Evolutionary conservation across 2,888 invertebrate genomes (phyloP).

Genomic region (Pristionchus fissidentatus): DNA sequence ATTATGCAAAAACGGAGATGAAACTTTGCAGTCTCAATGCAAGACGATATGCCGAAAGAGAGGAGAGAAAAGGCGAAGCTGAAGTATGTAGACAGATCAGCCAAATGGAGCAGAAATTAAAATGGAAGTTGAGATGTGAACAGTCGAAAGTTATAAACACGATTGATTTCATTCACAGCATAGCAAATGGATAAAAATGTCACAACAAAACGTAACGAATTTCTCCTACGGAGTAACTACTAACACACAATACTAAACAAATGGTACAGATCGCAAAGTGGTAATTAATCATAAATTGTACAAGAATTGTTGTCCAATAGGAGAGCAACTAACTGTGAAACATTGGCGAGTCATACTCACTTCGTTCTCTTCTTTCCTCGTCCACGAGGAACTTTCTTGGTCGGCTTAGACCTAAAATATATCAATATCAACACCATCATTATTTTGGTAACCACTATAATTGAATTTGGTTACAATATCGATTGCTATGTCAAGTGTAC

Average conservation of each 20-base stretch:
- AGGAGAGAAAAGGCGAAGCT: not conserved
- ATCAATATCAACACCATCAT: not conserved
- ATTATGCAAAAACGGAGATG: conserved; percentile 6
- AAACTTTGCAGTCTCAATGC: not conserved
- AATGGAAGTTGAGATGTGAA: not conserved
- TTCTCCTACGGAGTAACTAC: not conserved
- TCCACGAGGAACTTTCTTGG: not conserved
- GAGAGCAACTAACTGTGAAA: no score
- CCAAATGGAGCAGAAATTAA: not conserved
- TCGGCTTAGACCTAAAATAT: not conserved
- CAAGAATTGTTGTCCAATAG: no score
- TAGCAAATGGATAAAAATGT: not conserved
- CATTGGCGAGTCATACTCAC: not conserved
- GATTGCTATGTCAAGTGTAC: no score
- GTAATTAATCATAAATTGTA: not conserved
- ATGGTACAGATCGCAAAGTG: not conserved
- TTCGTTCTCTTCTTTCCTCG: conserved; percentile 1
- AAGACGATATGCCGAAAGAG: not conserved
- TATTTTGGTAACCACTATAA: no score
- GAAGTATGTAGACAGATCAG: not conserved
- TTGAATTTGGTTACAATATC: no score
- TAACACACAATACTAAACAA: no score
- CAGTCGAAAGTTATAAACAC: not conserved
- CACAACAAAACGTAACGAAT: not conserved
- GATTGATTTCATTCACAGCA: not conserved